Conservation (phyloP, 2,113 vertebrate genomes). For the Trichomycterus rosablanca region DNA sequence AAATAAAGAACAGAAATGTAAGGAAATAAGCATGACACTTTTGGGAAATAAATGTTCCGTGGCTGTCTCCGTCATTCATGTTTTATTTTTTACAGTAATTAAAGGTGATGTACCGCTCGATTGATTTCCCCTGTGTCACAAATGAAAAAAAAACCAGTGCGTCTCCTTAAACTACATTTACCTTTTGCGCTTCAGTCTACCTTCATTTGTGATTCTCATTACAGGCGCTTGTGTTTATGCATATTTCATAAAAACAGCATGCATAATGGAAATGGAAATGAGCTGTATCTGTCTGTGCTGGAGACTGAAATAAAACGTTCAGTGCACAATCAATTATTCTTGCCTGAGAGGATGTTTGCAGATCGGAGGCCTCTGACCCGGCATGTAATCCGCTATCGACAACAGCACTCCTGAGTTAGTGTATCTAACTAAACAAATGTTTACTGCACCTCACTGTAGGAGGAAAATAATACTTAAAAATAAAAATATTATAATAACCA, state of each 20-base stretch:
- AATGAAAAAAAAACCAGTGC: not conserved
- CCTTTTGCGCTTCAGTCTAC: conserved; percentile 12
- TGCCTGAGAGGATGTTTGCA: conserved; percentile 10
- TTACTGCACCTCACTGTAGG: no score
- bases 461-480: no score
- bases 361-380: conserved; percentile 15
- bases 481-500: no score
- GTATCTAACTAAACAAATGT: no score
- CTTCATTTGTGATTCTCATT: conserved; percentile 17
- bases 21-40: no score
- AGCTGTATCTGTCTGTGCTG: conserved; percentile 13
- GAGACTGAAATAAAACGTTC: conserved; percentile 14
- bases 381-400: conserved; percentile 31
- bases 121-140: not conserved
- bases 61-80: not conserved
- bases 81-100: not conserved
- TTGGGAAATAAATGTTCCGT: no score
- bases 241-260: conserved; percentile 24
- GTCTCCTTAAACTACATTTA: conserved; percentile 8
- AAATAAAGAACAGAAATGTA: no score
- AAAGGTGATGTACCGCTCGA: not conserved
- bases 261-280: conserved; percentile 29
- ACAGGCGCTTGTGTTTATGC: conserved; percentile 20
- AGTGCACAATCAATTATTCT: conserved; percentile 26
- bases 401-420: no score